Base-by-base conservation (phyloP, 2,797 vertebrate genomes). In the Tangara arthus region DNA sequence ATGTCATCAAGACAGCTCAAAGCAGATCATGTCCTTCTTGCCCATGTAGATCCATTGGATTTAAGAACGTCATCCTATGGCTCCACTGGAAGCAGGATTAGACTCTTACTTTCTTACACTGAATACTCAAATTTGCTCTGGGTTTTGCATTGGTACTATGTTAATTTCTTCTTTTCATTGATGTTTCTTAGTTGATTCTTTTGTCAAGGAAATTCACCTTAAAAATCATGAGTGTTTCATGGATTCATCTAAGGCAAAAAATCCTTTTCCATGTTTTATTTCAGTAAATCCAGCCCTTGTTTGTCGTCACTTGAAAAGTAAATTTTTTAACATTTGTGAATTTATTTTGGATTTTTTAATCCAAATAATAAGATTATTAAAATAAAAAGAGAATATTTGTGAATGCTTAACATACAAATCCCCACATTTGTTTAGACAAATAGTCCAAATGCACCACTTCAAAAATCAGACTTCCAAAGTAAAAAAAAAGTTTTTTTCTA, bases 401-500 rank as follows among this genome's bases (percentile, higher is more conserved):
- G 28, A 75, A 71, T 71, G 3, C 2, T 70, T 71, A 56, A 11
- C 8, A 56, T 34, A n/a, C 5, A 71, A 79, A 60, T 60, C 4
- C 1, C 4, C 6, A 39, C 16, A 41, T 76, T 85, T 85, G 22
- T 34, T 90, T 87, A 83, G 47, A 3, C 3, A 81, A 52, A 71
- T 83, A 78, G 77, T 65, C 27, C 21, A 70, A 88, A 80, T 30
- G 1, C 2, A 44, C 37, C 5, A 52, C 39, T 81, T 70, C 3
- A 87, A 77, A 71, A 55, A 39, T 37, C 12, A 82, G 35, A 37
- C 13, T 66, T 72, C 2, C 26, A 59, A 75, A 53, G 30, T 15
- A 13, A 49, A 92, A 53, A 28, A 28, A 20, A 3, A 0, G 0
- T 0, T 4, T 59, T 59, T 63, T 49, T 19, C 20, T n/a, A 7